Evolutionary conservation across 1,140 invertebrate genomes (phyloP), one percentile per base, ranked within the genome.

Genomic region (Drosophila tani): DNA sequence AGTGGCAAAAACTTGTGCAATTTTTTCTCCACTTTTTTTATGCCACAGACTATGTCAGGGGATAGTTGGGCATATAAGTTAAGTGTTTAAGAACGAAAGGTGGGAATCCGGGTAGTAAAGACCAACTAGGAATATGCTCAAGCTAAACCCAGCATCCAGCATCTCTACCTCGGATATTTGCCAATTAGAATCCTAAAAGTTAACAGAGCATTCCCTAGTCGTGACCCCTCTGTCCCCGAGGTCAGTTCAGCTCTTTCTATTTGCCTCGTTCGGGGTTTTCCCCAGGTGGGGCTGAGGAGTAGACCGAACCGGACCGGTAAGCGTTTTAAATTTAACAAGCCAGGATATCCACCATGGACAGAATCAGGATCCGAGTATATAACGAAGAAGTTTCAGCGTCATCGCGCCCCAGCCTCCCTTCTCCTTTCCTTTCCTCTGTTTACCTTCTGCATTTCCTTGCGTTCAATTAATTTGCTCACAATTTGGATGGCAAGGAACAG

Each of bases 401-500:
- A 67, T 68, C 64, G 50, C 65, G 14, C n/a, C 29, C 24, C 2
- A 35, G 51, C 27, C 29, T 69, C 21, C 65, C 5, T 21, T 27
- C 7, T 24, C 14, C 11, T 21, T 6, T 14, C 43, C 32, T 58
- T 6, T 14, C 43, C 32, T 58, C 60, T 90, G 85, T 90, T 90
- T 90, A 62, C 85, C 82, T 85, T 81, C 79, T 84, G 82, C 81
- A 77, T 90, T 77, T 90, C 78, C 81, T 85, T 90, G 81, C 85
- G 85, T 90, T 90, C 85, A 90, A 90, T 90, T 90, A 90, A 90
- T 90, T 90, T 90, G 85, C 85, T 78, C 81, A 76, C 85, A 90
- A 85, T 85, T 90, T 85, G 85, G 78, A 73, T 81, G 64, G 84
- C 65, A 75, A 77, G 68, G 56, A 63, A 60, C 49, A 49, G 60